phyloP scores from a whole-genome alignment of 2,797 vertebrate species.

The Amblyraja radiata region DNA sequence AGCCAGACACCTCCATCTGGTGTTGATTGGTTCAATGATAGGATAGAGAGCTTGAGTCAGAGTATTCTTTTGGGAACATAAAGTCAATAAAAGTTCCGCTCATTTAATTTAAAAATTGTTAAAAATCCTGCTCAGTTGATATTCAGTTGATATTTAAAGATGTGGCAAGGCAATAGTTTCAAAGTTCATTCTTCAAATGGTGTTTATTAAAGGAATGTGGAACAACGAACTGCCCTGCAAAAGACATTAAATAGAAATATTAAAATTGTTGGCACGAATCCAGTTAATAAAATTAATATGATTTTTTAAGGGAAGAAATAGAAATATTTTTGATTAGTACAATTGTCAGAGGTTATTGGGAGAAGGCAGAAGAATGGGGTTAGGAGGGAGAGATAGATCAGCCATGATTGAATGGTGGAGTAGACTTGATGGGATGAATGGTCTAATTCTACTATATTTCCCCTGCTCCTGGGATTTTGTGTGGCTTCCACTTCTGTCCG shows the following conservation, averaged over 20 bases:
- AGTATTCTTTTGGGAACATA: background rate
- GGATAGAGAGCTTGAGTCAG: background rate
- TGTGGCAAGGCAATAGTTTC: background rate
- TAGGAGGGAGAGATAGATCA: too few relatives aligned
- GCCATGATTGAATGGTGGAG: too few relatives aligned
- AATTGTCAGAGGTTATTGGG: too few relatives aligned
- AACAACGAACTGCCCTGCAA: background rate
- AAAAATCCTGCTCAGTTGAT: background rate
- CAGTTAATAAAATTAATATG: background rate
- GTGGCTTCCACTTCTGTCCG: background rate
- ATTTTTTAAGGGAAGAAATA: background rate
- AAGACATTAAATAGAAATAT: background rate
- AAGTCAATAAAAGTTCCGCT: background rate
- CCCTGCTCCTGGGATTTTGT: too few relatives aligned
- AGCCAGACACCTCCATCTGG: background rate
- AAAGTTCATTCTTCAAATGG: background rate
- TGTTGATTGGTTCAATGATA: background rate
- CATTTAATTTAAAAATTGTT: slow-evolving; percentile 15
- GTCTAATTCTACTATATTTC: background rate
- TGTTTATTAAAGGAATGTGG: background rate
- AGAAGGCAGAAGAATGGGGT: too few relatives aligned
- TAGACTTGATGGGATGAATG: too few relatives aligned
- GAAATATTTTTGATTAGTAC: too few relatives aligned
- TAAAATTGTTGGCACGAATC: background rate
- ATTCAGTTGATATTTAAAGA: background rate